Evolutionary conservation across 2,888 invertebrate species (phyloP).

Genomic region (Acronicta aceris): DNA sequence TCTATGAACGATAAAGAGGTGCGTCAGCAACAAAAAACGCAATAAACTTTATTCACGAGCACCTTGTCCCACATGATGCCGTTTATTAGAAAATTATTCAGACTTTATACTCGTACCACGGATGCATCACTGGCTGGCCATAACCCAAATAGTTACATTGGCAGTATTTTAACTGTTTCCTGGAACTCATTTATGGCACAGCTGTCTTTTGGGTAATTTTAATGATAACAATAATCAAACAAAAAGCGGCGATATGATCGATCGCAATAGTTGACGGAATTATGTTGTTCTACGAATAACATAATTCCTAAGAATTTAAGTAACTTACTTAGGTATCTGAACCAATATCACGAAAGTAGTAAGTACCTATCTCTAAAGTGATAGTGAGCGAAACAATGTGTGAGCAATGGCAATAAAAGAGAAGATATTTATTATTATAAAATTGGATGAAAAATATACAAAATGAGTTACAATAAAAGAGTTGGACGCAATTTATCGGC

Average conservation of each 20-base stretch:
- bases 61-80: slow-evolving; percentile 59
- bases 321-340: neutral
- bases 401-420: no score
- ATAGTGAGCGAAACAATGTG: no score
- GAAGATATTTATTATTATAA: no score
- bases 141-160: slow-evolving; percentile 53
- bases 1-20: slow-evolving; percentile 25
- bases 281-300: slow-evolving; percentile 31
- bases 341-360: slow-evolving; percentile 10
- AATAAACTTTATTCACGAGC: slow-evolving; percentile 39
- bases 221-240: slow-evolving; percentile 38
- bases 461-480: no score
- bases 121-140: slow-evolving; percentile 57
- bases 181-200: slow-evolving; percentile 44
- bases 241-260: slow-evolving; percentile 26
- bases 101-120: slow-evolving; percentile 38
- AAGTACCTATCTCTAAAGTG: neutral
- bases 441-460: no score
- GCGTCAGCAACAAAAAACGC: slow-evolving; percentile 40
- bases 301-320: neutral
- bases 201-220: slow-evolving; percentile 42
- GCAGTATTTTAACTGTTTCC: slow-evolving; percentile 53
- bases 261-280: slow-evolving; percentile 22
- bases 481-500: no score
- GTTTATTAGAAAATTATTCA: slow-evolving; percentile 65